Percentiles rank a stretch among this genome's conserved stretches.
phyloP scores from a whole-genome alignment of 2,797 vertebrate genomes.

The Betta splendens region DNA sequence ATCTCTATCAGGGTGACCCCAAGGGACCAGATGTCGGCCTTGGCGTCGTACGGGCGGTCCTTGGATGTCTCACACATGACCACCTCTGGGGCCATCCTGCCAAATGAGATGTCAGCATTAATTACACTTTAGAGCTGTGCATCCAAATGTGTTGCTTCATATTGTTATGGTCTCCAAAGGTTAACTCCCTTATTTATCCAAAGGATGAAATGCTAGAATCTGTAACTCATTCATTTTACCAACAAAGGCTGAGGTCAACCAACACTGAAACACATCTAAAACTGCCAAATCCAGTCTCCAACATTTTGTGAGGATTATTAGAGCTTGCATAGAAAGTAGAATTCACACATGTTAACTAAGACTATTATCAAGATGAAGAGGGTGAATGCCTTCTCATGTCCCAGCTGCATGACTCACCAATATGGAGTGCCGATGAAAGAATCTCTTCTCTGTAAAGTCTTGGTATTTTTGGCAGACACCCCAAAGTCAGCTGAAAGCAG shows the following conservation, averaged over 20 bases:
- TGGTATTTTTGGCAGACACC: constrained; percentile 98
- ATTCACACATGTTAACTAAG: constrained; percentile 5
- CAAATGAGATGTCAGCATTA: constrained; percentile 12
- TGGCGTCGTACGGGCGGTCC: constrained; percentile 97
- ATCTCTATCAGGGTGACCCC: constrained; percentile 98
- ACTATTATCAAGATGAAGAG: constrained; percentile 36
- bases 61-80: constrained; percentile 99
- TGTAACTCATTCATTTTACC: no score
- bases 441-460: constrained; percentile 96
- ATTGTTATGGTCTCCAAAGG: not conserved
- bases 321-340: constrained; percentile 28
- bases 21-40: constrained; percentile 98
- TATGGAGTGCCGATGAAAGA: constrained; percentile 99
- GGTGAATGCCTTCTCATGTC: constrained; percentile 36
- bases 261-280: constrained; percentile 7
- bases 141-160: not conserved
- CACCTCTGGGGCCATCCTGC: constrained; percentile 99
- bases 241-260: constrained; percentile 14
- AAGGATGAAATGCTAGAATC: not conserved
- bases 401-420: constrained; percentile 86
- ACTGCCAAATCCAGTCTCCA: no score
- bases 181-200: not conserved
- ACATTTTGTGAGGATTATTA: no score
- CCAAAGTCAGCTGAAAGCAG: constrained; percentile 95
- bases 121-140: not conserved